Conservation (phyloP, 1,140 invertebrate species). For the Dendrolimus kikuchii region DNA sequence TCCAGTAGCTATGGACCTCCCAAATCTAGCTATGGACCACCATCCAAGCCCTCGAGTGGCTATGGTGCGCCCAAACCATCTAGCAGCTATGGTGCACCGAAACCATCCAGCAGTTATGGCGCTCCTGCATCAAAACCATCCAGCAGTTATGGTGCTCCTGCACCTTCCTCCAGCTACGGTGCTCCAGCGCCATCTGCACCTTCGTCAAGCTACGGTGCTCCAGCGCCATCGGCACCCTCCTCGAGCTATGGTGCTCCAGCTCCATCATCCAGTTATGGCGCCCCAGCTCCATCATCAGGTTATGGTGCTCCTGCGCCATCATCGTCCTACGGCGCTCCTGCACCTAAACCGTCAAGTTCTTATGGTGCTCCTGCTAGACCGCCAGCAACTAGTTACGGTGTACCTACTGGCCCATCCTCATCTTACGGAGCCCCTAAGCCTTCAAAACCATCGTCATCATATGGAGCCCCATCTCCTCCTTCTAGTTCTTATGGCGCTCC, state of each 20-base stretch:
- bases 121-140: slow-evolving; percentile 52
- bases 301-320: slow-evolving; percentile 32
- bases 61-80: slow-evolving; percentile 30
- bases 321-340: slow-evolving; percentile 30
- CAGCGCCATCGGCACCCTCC: slow-evolving; percentile 32
- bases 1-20: slow-evolving; percentile 36
- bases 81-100: slow-evolving; percentile 24
- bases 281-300: slow-evolving; percentile 25
- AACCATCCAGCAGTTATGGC: slow-evolving; percentile 54
- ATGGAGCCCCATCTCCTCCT: slow-evolving; percentile 41
- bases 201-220: slow-evolving; percentile 46
- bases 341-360: slow-evolving; percentile 42
- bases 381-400: slow-evolving; percentile 64
- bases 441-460: slow-evolving; percentile 44
- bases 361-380: slow-evolving; percentile 68
- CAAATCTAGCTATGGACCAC: slow-evolving; percentile 36
- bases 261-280: slow-evolving; percentile 33
- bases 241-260: slow-evolving; percentile 37
- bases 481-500: slow-evolving; percentile 60
- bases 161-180: slow-evolving; percentile 52
- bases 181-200: slow-evolving; percentile 61
- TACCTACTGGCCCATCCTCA: slow-evolving; percentile 55
- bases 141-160: slow-evolving; percentile 49
- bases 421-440: slow-evolving; percentile 49
- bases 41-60: slow-evolving; percentile 34